Conservation (phyloP, 2,797 vertebrate genomes). For the Phaenicophaeus curvirostris region DNA sequence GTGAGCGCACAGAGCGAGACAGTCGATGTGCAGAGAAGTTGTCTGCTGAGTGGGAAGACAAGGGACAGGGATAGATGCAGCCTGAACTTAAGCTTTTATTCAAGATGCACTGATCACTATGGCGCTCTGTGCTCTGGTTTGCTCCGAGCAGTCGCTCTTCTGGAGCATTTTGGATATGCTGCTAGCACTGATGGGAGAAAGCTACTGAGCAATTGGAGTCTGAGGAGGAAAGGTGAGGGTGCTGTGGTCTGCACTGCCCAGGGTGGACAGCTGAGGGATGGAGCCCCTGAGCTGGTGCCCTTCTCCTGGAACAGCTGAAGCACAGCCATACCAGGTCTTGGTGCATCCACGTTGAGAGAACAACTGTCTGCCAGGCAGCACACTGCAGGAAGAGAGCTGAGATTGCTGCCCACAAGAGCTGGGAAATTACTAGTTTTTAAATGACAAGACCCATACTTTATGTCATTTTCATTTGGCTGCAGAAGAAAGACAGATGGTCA, state of each 20-base stretch:
- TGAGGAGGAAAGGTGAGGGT: accelerated
- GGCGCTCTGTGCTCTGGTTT: neutral
- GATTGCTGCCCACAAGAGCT: neutral
- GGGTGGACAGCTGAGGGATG: too few species aligned
- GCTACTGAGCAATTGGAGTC: neutral
- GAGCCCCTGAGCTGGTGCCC: neutral
- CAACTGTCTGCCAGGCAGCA: neutral
- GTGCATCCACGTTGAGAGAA: neutral
- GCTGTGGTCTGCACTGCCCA: accelerated
- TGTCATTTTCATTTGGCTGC: constrained; percentile 16
- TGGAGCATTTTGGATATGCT: neutral
- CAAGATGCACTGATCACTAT: neutral
- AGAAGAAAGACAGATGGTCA: constrained; percentile 35
- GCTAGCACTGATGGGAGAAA: neutral
- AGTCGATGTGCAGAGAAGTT: neutral
- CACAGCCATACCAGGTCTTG: neutral
- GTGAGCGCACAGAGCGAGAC: neutral
- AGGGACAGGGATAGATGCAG: neutral
- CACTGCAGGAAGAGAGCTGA: neutral
- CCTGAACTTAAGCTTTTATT: neutral
- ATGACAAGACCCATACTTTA: neutral
- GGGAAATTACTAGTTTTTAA: neutral
- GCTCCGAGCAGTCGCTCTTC: neutral
- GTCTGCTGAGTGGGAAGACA: neutral
- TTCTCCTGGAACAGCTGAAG: neutral